Evolutionary conservation across 1,140 invertebrate genomes (phyloP).

Genomic region (Lordiphosa stackelbergi): DNA sequence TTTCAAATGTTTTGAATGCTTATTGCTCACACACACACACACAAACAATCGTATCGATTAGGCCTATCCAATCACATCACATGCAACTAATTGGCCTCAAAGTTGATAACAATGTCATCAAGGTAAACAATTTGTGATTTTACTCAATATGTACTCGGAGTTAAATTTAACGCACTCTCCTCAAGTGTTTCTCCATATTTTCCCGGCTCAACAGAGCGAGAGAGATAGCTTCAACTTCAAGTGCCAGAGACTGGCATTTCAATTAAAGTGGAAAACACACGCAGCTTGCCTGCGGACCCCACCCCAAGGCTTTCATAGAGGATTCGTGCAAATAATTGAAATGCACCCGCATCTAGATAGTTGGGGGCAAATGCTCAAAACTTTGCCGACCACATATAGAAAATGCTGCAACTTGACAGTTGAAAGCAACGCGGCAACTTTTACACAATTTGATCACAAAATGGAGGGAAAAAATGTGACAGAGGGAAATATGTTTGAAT

Average conservation of each 20-base stretch:
- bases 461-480: constrained; percentile 6
- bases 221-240: no score
- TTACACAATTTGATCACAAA: constrained; percentile 34
- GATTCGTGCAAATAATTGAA: constrained; percentile 69
- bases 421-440: constrained; percentile 39
- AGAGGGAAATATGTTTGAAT: background rate
- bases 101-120: constrained; percentile 24
- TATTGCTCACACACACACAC: no score
- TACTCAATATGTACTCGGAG: constrained; percentile 9
- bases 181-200: no score
- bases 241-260: constrained; percentile 37
- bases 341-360: constrained; percentile 49
- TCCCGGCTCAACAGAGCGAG: no score
- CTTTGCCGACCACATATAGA: constrained; percentile 26
- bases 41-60: no score
- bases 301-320: background rate
- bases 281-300: constrained; percentile 10
- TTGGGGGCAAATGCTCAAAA: constrained; percentile 30
- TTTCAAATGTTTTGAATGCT: no score
- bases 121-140: constrained; percentile 21
- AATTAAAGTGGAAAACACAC: constrained; percentile 56
- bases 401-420: constrained; percentile 38
- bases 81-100: constrained; percentile 32
- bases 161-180: constrained; percentile 15
- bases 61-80: no score